Percentiles rank a stretch among this genome's conserved stretches.
Conservation (phyloP, 2,888 invertebrate species). For the Lysandra coridon region DNA sequence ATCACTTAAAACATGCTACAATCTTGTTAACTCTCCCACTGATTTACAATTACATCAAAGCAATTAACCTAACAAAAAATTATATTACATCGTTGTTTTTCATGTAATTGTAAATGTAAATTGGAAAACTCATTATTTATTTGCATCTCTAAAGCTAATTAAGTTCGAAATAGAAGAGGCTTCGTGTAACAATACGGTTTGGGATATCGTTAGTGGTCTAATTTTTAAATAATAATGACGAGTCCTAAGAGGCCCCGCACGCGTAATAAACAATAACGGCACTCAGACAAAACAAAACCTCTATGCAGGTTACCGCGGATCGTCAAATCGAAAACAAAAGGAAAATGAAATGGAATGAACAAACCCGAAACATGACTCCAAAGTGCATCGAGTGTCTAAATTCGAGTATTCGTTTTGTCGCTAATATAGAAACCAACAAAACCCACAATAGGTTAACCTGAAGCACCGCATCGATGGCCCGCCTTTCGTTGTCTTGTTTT, state of each 20-base stretch:
- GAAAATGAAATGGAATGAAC: conserved; percentile 49
- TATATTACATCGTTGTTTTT: neutral
- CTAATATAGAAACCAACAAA: conserved; percentile 47
- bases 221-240: conserved; percentile 45
- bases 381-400: conserved; percentile 52
- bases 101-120: neutral
- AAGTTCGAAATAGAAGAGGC: neutral
- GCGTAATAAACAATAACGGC: conserved; percentile 47
- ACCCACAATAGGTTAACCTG: conserved; percentile 42
- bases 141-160: conserved; percentile 12
- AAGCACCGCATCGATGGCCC: conserved; percentile 39
- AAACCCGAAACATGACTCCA: conserved; percentile 52
- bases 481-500: conserved; percentile 37
- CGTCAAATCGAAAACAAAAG: conserved; percentile 50
- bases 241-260: conserved; percentile 43
- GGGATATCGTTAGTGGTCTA: conserved; percentile 35
- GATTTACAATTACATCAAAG: conserved; percentile 16
- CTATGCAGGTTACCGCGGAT: conserved; percentile 43
- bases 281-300: conserved; percentile 52
- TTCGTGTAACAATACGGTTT: conserved; percentile 26
- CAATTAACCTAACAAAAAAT: neutral
- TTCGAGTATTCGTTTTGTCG: conserved; percentile 49
- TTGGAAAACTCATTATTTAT: conserved; percentile 14
- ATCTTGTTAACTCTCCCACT: conserved; percentile 46
- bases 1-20: conserved; percentile 47